Percentiles rank a stretch among this genome's conserved stretches.
phyloP scores from a whole-genome alignment of 2,113 vertebrate species.

The Chascanopsetta lugubris region DNA sequence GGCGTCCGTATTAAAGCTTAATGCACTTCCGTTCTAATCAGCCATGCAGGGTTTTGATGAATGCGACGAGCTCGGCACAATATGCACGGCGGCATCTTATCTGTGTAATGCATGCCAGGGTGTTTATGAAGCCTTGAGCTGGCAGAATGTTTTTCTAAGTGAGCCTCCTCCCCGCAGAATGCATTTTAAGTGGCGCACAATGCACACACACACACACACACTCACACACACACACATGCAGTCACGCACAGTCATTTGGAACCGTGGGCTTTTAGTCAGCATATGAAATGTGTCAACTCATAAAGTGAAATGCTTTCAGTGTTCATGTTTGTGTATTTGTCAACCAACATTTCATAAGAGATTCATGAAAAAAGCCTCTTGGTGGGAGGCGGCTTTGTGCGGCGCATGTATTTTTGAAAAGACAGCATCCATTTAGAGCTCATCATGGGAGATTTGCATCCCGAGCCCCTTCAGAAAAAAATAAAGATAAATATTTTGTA shows the following conservation, averaged over 20 bases:
- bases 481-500: conserved; percentile 82
- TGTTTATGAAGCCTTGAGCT: conserved; percentile 72
- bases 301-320: conserved; percentile 81
- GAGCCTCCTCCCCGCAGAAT: conserved; percentile 54
- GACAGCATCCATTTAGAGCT: conserved; percentile 78
- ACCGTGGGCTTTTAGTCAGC: conserved; percentile 80
- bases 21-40: conserved; percentile 73
- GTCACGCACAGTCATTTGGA: conserved; percentile 59
- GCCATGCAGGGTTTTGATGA: conserved; percentile 55
- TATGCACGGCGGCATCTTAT: conserved; percentile 66
- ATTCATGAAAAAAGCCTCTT: conserved; percentile 83
- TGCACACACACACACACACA: conserved; percentile 12
- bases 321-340: conserved; percentile 85
- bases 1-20: conserved; percentile 67
- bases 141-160: conserved; percentile 64
- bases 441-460: conserved; percentile 78
- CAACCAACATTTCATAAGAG: conserved; percentile 83
- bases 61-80: conserved; percentile 61
- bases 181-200: conserved; percentile 55
- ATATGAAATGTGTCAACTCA: conserved; percentile 83
- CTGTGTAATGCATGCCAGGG: conserved; percentile 68
- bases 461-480: conserved; percentile 62
- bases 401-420: conserved; percentile 81
- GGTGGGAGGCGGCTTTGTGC: conserved; percentile 72
- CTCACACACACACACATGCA: conserved; percentile 15